Conservation (phyloP, 2,797 vertebrate genomes). For the Lagorchestes hirsutus region DNA sequence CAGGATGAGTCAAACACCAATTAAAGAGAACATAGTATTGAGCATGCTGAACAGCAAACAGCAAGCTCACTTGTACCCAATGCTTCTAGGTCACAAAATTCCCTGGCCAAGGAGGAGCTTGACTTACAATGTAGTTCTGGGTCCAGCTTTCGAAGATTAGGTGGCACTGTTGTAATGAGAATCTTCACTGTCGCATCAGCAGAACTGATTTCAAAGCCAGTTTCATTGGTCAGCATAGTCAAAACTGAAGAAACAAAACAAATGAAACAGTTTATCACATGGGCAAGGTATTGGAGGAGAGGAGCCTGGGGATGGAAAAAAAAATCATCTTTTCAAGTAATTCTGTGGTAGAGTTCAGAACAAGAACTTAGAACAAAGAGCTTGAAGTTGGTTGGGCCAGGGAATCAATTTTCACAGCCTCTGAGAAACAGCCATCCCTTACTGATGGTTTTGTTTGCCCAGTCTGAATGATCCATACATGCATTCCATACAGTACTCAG, state of each 20-base stretch:
- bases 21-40: neutral
- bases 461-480: neutral
- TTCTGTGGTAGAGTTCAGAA: neutral
- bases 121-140: conserved; percentile 94
- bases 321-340: neutral
- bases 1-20: neutral
- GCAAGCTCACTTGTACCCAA: neutral
- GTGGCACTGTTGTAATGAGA: conserved; percentile 97
- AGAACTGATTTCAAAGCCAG: conserved; percentile 97
- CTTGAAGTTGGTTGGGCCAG: conserved; percentile 11
- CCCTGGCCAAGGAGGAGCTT: conserved; percentile 19
- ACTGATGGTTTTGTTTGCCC: neutral
- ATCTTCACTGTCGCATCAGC: conserved; percentile 97
- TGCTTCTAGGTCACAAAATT: neutral
- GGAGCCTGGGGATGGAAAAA: neutral
- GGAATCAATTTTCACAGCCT: neutral
- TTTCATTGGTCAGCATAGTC: conserved; percentile 98
- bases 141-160: conserved; percentile 97
- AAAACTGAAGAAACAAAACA: conserved; percentile 86
- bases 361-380: conserved; percentile 9
- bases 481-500: neutral
- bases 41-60: conserved; percentile 1
- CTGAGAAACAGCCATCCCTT: neutral
- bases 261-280: neutral
- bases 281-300: neutral